These are phyloP conservation scores for Drosophila jambulina DNA, from an alignment of 1,140 invertebrate genomes.

Conservation along the genomic window DNA sequence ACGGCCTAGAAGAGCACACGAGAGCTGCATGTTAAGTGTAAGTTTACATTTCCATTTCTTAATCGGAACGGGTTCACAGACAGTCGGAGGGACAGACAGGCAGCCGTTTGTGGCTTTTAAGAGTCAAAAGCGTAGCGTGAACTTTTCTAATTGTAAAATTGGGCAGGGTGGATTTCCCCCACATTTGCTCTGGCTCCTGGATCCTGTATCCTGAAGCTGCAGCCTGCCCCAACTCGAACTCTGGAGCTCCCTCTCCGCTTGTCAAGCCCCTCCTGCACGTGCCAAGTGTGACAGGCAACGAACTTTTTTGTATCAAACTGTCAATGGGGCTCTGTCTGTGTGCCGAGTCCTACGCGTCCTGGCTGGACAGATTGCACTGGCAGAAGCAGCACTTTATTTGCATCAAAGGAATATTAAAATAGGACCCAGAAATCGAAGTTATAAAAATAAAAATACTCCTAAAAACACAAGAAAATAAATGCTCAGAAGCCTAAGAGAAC, in stretches of 20 bases:
- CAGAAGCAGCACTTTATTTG: not conserved
- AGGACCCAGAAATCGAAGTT: too few species aligned
- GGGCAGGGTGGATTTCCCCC: conserved; percentile 22
- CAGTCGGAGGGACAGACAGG: not conserved
- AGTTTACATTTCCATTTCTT: conserved; percentile 16
- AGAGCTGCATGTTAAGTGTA: conserved; percentile 54
- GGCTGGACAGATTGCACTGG: not conserved
- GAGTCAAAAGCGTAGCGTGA: conserved; percentile 43
- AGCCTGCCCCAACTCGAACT: not conserved
- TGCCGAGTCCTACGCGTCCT: conserved; percentile 18
- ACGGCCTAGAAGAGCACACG: conserved; percentile 38
- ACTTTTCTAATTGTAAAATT: conserved; percentile 66
- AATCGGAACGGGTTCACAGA: conserved; percentile 9
- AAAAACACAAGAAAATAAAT: not conserved
- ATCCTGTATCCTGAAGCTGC: conserved; percentile 14
- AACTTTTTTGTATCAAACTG: conserved; percentile 65
- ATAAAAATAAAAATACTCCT: too few species aligned
- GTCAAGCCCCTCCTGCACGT: too few species aligned
- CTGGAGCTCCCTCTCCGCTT: not conserved
- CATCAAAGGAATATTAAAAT: not conserved
- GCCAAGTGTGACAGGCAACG: conserved; percentile 52
- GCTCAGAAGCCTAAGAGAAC: not conserved
- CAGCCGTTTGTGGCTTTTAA: conserved; percentile 43
- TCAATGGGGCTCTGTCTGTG: conserved; percentile 46
- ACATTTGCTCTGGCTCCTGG: not conserved